A percentile compares a stretch with the other conserved stretches of the same genome.
phyloP scores from a whole-genome alignment of 2,888 invertebrate species.

The Scaptomyza caliginosa region DNA sequence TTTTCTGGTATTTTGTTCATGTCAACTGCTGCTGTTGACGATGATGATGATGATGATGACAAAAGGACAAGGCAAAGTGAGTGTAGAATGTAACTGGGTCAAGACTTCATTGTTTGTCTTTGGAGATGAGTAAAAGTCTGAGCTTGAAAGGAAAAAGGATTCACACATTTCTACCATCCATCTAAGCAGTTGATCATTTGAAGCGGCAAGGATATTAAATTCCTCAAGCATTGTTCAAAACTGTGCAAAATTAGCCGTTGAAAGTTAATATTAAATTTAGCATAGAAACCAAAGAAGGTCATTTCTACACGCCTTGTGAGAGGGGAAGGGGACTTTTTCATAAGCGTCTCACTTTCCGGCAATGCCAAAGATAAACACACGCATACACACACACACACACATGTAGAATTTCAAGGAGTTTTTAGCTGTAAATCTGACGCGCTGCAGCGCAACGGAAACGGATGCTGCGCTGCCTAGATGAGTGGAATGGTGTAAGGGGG shows the following conservation, averaged over 20 bases:
- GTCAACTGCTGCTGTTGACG: slow-evolving; percentile 32
- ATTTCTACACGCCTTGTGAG: neutral
- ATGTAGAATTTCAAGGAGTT: slow-evolving; percentile 51
- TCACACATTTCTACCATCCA: slow-evolving; percentile 49
- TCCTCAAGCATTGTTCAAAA: slow-evolving; percentile 70
- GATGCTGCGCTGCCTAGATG: slow-evolving; percentile 45
- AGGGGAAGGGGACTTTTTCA: slow-evolving; percentile 53
- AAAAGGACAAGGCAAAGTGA: slow-evolving; percentile 61
- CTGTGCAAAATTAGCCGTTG: slow-evolving; percentile 60
- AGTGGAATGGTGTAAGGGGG: neutral
- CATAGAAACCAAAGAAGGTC: slow-evolving; percentile 56
- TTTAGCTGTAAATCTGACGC: slow-evolving; percentile 66
- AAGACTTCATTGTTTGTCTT: slow-evolving; percentile 73
- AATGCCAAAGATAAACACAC: slow-evolving; percentile 60
- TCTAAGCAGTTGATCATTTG: slow-evolving; percentile 31
- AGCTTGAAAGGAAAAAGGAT: slow-evolving; percentile 20
- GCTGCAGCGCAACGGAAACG: slow-evolving; percentile 70
- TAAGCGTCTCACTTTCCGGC: slow-evolving; percentile 78
- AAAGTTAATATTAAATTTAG: slow-evolving; percentile 71
- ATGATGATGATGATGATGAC: slow-evolving; percentile 59
- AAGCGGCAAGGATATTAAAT: slow-evolving; percentile 61
- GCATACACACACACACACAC: slow-evolving; percentile 16
- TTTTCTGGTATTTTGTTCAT: slow-evolving; percentile 27
- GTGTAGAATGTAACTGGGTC: slow-evolving; percentile 60
- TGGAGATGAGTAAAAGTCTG: neutral